These are phyloP conservation scores for Sitta carolinensis DNA, from an alignment of 2,797 vertebrate genomes.

Conservation along the genomic window DNA sequence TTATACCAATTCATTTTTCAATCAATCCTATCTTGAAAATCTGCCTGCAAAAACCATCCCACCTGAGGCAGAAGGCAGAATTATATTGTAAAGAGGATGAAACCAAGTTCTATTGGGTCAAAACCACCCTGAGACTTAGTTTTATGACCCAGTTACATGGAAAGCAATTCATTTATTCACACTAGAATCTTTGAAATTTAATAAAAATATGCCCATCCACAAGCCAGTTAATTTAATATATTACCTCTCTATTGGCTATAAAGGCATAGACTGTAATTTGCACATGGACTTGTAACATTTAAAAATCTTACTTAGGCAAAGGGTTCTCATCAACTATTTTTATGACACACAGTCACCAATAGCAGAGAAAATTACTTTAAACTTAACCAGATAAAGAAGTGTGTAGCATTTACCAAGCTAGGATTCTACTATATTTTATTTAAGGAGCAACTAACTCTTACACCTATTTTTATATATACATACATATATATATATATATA, in stretches of 20 bases:
- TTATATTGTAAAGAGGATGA: background rate
- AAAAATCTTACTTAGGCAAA: background rate
- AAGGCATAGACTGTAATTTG: background rate
- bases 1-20: background rate
- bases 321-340: background rate
- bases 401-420: background rate
- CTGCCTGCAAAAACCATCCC: background rate
- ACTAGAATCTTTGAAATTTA: background rate
- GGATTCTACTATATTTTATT: background rate
- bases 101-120: background rate
- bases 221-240: background rate
- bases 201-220: background rate
- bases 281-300: background rate
- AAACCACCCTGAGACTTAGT: background rate
- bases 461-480: background rate
- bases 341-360: background rate
- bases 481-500: too few species aligned
- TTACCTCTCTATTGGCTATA: background rate
- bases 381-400: background rate
- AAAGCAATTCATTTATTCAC: background rate
- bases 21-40: background rate
- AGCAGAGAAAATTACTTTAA: background rate
- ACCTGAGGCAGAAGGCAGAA: background rate
- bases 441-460: background rate
- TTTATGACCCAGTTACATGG: background rate